phyloP scores from a whole-genome alignment of 2,888 invertebrate genomes.

The Eupeodes latifasciatus region DNA sequence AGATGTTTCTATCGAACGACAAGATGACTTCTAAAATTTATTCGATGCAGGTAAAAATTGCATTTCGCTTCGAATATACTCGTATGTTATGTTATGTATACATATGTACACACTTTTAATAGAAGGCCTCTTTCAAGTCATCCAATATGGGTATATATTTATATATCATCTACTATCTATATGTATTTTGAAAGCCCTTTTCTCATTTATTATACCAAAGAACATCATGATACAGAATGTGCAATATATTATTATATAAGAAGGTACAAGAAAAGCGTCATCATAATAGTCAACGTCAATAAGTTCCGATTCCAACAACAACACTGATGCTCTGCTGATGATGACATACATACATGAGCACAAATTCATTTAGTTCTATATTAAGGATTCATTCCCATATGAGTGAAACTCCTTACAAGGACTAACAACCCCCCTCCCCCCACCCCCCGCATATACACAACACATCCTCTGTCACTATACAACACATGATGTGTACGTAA shows the following conservation, averaged over 20 bases:
- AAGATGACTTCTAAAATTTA: neutral
- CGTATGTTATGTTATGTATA: too few relatives aligned
- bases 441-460: neutral
- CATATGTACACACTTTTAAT: neutral
- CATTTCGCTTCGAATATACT: neutral
- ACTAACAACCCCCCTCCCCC: neutral
- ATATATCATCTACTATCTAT: neutral
- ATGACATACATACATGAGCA: slow-evolving; percentile 3
- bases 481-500: neutral
- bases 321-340: neutral
- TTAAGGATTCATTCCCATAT: slow-evolving; percentile 6
- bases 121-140: neutral
- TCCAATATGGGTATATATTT: neutral
- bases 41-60: slow-evolving; percentile 21
- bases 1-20: neutral
- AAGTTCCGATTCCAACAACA: neutral
- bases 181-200: neutral
- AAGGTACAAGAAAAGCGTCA: neutral
- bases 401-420: slow-evolving; percentile 14
- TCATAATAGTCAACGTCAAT: neutral
- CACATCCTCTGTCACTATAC: too few relatives aligned
- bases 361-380: neutral
- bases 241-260: neutral
- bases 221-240: slow-evolving; percentile 6
- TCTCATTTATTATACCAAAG: slow-evolving; percentile 11